Conservation (phyloP, 2,888 invertebrate species). For the Platynereis dumerilii region DNA sequence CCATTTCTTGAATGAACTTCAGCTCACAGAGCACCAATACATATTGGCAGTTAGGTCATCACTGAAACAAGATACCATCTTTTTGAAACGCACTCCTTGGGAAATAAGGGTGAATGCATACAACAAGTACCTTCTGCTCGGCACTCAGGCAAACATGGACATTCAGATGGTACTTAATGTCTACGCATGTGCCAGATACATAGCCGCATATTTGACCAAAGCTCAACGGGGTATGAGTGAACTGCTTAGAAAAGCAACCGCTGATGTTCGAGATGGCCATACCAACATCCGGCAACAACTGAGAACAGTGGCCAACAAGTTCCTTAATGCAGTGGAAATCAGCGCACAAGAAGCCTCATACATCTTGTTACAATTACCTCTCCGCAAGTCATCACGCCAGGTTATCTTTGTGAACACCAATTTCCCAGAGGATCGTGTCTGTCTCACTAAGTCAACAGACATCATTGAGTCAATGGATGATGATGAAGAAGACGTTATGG, state of each 20-base stretch:
- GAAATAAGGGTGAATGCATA: conserved; percentile 43
- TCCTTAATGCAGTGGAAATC: conserved; percentile 39
- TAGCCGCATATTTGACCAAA: conserved; percentile 41
- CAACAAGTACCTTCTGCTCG: conserved; percentile 39
- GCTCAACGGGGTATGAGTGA: conserved; percentile 24
- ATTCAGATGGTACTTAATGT: conserved; percentile 55
- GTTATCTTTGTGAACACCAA: too few relatives aligned
- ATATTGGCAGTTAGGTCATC: conserved; percentile 13
- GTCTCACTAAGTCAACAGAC: too few relatives aligned
- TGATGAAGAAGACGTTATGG: too few relatives aligned
- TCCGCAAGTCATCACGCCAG: too few relatives aligned
- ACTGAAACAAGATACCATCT: conserved; percentile 28
- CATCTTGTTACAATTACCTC: too few relatives aligned
- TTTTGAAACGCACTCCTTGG: conserved; percentile 37
- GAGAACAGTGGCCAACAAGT: conserved; percentile 33
- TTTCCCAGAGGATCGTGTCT: too few relatives aligned
- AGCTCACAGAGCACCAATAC: conserved; percentile 1
- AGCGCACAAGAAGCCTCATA: too few relatives aligned
- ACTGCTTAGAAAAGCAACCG: conserved; percentile 34
- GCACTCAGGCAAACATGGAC: conserved; percentile 57
- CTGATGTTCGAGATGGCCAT: conserved; percentile 45
- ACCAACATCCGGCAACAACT: conserved; percentile 34
- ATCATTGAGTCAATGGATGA: too few relatives aligned
- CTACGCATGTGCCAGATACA: conserved; percentile 54
- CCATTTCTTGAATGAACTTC: not conserved